A percentile compares a stretch with the other conserved stretches of the same genome.
phyloP scores from a whole-genome alignment of 2,797 vertebrate genomes.

The Epinephelus coioides region DNA sequence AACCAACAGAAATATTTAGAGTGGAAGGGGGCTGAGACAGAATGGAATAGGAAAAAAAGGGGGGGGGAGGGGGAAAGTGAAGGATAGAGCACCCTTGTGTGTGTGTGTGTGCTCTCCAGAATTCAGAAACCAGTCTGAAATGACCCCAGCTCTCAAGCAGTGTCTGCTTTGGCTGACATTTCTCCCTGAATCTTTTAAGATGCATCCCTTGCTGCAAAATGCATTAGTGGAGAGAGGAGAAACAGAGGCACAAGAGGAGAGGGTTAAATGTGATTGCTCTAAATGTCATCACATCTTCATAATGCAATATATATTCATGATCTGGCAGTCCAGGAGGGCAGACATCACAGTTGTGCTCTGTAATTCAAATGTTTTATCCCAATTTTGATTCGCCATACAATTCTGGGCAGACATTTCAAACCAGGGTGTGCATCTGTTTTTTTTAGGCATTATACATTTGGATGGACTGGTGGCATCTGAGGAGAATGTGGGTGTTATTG shows the following conservation, averaged over 20 bases:
- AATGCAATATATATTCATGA: slow-evolving; percentile 90
- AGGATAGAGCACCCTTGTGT: slow-evolving; percentile 29
- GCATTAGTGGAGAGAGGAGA: slow-evolving; percentile 78
- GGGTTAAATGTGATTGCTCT: slow-evolving; percentile 87
- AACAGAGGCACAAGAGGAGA: slow-evolving; percentile 78
- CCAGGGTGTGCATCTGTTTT: slow-evolving; percentile 49
- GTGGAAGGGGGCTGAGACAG: slow-evolving; percentile 54
- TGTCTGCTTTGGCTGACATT: slow-evolving; percentile 81
- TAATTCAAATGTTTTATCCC: slow-evolving; percentile 85
- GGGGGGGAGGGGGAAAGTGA: not conserved
- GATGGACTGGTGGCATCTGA: slow-evolving; percentile 36
- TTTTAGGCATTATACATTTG: slow-evolving; percentile 37
- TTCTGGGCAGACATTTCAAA: slow-evolving; percentile 60
- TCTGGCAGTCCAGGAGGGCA: slow-evolving; percentile 82
- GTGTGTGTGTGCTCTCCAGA: slow-evolving; percentile 56
- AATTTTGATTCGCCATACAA: slow-evolving; percentile 75
- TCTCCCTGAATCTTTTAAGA: slow-evolving; percentile 85
- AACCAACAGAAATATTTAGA: slow-evolving; percentile 74
- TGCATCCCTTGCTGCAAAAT: slow-evolving; percentile 83
- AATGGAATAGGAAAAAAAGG: slow-evolving; percentile 46
- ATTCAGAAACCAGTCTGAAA: slow-evolving; percentile 76
- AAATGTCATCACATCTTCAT: slow-evolving; percentile 88
- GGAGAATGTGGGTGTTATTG: slow-evolving; percentile 26
- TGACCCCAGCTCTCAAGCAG: slow-evolving; percentile 79
- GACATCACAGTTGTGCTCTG: slow-evolving; percentile 80